Evolutionary conservation across 2,797 vertebrate species (phyloP).

Genomic region (Lutjanus campechanus): DNA sequence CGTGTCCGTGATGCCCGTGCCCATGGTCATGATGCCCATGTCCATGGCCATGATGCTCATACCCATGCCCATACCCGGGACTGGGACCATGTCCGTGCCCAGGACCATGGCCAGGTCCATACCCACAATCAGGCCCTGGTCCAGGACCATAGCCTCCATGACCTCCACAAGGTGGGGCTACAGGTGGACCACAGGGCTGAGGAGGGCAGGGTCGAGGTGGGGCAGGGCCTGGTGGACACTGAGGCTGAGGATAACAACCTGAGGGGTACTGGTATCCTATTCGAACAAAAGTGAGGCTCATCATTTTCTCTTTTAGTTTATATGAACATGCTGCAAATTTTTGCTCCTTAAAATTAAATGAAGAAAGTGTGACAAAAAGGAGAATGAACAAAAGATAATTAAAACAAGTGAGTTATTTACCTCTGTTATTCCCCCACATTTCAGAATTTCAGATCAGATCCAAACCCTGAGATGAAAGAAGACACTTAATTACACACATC

Average conservation of each 20-base stretch:
- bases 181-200: conserved; percentile 26
- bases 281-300: background rate
- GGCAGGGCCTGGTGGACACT: background rate
- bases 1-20: background rate
- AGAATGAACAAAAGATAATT: background rate
- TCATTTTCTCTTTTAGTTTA: background rate
- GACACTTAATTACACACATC: background rate
- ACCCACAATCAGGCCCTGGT: background rate
- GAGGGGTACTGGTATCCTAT: conserved; percentile 37
- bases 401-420: conserved; percentile 31
- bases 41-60: background rate
- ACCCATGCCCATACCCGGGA: background rate
- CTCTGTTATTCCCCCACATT: conserved; percentile 51
- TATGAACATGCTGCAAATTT: background rate
- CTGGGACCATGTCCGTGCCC: background rate
- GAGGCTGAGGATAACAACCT: conserved; percentile 15
- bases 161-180: too few relatives aligned
- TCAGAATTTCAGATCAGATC: conserved; percentile 6
- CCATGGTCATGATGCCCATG: background rate
- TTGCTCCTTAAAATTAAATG: background rate
- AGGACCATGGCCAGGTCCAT: background rate
- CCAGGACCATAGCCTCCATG: background rate
- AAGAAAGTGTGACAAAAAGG: background rate
- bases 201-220: conserved; percentile 12
- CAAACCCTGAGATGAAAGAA: conserved; percentile 39